Evolutionary conservation across 2,113 vertebrate genomes (phyloP).

Genomic region (Microcebus griseorufus): DNA sequence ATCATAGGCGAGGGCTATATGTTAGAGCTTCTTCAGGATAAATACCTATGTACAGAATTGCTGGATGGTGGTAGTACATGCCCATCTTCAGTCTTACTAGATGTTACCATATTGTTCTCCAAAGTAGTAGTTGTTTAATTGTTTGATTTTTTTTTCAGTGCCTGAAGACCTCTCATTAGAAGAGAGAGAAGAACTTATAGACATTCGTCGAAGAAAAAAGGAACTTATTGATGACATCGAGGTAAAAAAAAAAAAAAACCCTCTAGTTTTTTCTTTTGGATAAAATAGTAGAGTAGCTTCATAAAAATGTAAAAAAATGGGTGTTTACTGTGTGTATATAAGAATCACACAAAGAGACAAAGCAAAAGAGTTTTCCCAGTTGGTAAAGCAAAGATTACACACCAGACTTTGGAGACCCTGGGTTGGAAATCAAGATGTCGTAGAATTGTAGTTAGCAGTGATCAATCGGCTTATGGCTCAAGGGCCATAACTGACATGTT

Average conservation of each 20-base stretch:
- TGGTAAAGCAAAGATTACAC: neutral
- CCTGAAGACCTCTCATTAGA: constrained; percentile 96
- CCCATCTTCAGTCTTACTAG: fast-evolving
- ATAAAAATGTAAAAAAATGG: neutral
- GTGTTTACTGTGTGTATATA: fast-evolving
- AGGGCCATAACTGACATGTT: fast-evolving
- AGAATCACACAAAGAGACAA: neutral
- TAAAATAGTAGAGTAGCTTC: neutral
- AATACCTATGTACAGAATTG: no score
- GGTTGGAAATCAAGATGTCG: fast-evolving
- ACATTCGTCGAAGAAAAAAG: constrained; percentile 96
- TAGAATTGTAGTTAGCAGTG: neutral
- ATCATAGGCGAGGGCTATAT: fast-evolving
- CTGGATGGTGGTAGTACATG: fast-evolving
- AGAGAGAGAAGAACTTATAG: constrained; percentile 95
- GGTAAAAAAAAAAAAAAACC: constrained; percentile 83
- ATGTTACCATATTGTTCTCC: neutral
- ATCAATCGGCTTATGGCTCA: neutral
- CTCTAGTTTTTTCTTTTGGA: neutral
- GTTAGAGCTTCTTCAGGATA: neutral
- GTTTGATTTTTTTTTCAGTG: constrained; percentile 84
- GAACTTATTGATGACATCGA: constrained; percentile 98
- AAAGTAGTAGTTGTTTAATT: neutral
- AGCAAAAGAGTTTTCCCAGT: fast-evolving
- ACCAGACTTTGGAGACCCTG: fast-evolving